Base-by-base conservation (phyloP, 2,113 vertebrate genomes). In the Megaceryle torquata region DNA sequence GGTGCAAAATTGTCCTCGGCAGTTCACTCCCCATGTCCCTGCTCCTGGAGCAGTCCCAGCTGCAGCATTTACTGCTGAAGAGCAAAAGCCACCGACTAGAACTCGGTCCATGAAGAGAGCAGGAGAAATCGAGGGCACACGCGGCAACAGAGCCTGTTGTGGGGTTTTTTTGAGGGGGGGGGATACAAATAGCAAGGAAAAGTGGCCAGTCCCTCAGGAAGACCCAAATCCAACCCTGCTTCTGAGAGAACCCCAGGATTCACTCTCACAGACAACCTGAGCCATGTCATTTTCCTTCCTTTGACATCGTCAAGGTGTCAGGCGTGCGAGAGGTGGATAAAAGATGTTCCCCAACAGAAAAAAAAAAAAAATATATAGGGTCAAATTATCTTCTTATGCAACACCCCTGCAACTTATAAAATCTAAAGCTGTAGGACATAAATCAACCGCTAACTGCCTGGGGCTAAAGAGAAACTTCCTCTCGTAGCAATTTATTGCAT, bases 391-490 rank as follows among this genome's bases (percentile, higher is more conserved):
- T 61, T 16, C 92, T 96, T 88, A 35, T 35, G 91, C 92, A 95
- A 94, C 60, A 54, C 37, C 28, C 2, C 68, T 86, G 80, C 67
- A 88, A 74, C 64, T 41, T 41, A 31, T 56, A 91, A 76, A 90
- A 90, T 35, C 71, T 74, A 74, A 92, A 81, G 86, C 96, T 86
- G 82, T 15, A 86, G 75, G 91, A 51, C 94, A 92, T 95, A 93
- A 97, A 96, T 91, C 95, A 97, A 88, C 94, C 82, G 28, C 96
- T 69, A 95, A 96, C 95, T 59, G 92, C 96, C 95, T 59, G 92
- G 95, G 85, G 92, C 74, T 93, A 15, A 53, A 70, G 94, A 90
- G 88, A 88, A 74, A 90, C 94, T 95, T 96, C 95, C 95, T 95
- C 92, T 46, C 31, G 3, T 14, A 37, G 70, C 75, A 94, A 33